A percentile compares a stretch with the other conserved stretches of the same genome.
These are phyloP conservation scores for Eupleurogrammus muticus DNA, from an alignment of 2,797 vertebrate species.

Conservation along the genomic window DNA sequence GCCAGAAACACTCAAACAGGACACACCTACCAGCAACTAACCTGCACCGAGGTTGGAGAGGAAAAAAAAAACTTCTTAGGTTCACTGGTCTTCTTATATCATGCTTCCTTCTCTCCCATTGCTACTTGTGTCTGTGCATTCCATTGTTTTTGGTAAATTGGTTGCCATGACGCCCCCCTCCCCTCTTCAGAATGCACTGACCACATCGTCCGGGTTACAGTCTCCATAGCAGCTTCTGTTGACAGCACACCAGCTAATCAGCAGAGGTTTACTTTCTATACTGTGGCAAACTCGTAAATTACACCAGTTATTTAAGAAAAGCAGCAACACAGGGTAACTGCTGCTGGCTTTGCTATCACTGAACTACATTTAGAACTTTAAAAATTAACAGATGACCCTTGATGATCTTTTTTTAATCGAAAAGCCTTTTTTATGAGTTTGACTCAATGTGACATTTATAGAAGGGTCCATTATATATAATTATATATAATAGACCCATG, in stretches of 20 bases:
- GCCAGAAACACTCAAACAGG: neutral
- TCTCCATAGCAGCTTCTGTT: conserved; percentile 61
- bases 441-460: too few species aligned
- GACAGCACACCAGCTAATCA: conserved; percentile 21
- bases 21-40: conserved; percentile 35
- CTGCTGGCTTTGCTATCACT: neutral
- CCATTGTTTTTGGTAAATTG: conserved; percentile 21
- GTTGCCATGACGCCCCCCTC: conserved; percentile 38
- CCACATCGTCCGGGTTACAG: conserved; percentile 49
- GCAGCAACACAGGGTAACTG: neutral
- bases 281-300: neutral
- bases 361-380: neutral
- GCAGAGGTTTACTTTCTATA: conserved; percentile 9
- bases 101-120: neutral
- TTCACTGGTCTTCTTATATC: conserved; percentile 8
- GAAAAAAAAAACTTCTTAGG: conserved; percentile 12
- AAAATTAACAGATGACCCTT: neutral
- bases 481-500: too few species aligned
- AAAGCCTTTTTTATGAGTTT: too few species aligned
- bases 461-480: too few species aligned
- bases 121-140: conserved; percentile 10
- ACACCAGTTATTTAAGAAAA: neutral
- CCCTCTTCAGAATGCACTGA: conserved; percentile 12
- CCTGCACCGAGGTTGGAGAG: conserved; percentile 39
- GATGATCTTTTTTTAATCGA: neutral